phyloP scores from a whole-genome alignment of 2,888 invertebrate species.

The Epiblema foenella region DNA sequence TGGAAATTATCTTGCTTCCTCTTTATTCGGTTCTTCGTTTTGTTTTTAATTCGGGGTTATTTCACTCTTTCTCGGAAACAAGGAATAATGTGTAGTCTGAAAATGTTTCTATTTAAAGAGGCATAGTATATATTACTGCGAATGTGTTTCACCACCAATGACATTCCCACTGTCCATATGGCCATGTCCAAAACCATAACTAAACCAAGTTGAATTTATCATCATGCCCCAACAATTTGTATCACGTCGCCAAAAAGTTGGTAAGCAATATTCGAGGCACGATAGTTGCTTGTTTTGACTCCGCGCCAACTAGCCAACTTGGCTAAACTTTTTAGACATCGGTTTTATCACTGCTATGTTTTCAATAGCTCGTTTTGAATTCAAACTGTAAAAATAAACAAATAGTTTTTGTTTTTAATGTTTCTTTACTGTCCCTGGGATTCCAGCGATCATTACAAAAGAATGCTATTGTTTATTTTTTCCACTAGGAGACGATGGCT shows the following conservation, averaged over 20 bases:
- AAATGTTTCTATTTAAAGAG: too few species aligned
- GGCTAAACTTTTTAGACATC: slow-evolving; percentile 12
- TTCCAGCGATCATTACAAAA: too few species aligned
- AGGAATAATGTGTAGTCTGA: background rate
- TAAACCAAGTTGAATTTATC: background rate
- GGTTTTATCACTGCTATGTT: slow-evolving; percentile 14
- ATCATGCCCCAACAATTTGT: background rate
- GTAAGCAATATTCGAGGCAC: slow-evolving; percentile 36
- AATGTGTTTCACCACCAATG: too few species aligned
- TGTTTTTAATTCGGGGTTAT: background rate
- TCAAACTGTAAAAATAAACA: background rate
- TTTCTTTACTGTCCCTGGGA: too few species aligned
- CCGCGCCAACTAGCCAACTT: slow-evolving; percentile 31
- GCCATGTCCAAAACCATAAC: background rate
- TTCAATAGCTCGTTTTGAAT: slow-evolving; percentile 20
- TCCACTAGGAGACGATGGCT: too few species aligned
- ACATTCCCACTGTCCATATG: too few species aligned
- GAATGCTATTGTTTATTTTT: too few species aligned
- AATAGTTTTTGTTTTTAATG: too few species aligned
- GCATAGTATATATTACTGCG: too few species aligned
- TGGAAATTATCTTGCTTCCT: slow-evolving; percentile 36
- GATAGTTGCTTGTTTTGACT: slow-evolving; percentile 33
- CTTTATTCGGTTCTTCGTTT: slow-evolving; percentile 5
- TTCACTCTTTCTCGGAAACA: background rate
- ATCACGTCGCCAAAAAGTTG: slow-evolving; percentile 9